These are phyloP conservation scores for Centropus bengalensis DNA, from an alignment of 2,113 vertebrate species.

Conservation along the genomic window DNA sequence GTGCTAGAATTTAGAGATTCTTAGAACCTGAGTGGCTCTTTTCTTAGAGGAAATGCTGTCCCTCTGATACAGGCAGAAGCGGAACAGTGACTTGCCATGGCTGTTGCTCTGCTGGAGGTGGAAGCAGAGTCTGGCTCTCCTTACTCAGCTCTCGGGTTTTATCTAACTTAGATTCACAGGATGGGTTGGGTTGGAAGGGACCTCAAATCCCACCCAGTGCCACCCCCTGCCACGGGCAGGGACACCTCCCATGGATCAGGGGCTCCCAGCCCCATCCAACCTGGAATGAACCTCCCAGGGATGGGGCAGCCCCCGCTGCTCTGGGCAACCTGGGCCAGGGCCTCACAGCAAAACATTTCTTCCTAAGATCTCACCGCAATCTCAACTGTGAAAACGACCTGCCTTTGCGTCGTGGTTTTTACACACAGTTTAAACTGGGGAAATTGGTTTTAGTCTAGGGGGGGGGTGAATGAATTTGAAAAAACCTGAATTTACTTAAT, in stretches of 20 bases:
- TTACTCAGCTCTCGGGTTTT: background rate
- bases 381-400: background rate
- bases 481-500: slow-evolving; percentile 3
- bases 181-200: too few species aligned
- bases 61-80: background rate
- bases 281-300: too few species aligned
- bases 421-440: background rate
- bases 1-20: background rate
- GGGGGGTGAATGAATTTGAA: background rate
- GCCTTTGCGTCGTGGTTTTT: background rate
- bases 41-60: background rate
- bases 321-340: too few species aligned
- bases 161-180: background rate
- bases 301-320: too few species aligned
- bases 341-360: too few species aligned
- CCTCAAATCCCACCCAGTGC: too few species aligned
- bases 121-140: background rate
- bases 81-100: background rate
- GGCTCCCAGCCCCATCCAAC: too few species aligned
- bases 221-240: too few species aligned
- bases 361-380: too few species aligned
- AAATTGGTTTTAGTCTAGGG: background rate
- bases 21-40: background rate
- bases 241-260: too few species aligned
- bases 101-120: background rate